phyloP scores from a whole-genome alignment of 1,140 invertebrate species.

The Drosophila parvula region DNA sequence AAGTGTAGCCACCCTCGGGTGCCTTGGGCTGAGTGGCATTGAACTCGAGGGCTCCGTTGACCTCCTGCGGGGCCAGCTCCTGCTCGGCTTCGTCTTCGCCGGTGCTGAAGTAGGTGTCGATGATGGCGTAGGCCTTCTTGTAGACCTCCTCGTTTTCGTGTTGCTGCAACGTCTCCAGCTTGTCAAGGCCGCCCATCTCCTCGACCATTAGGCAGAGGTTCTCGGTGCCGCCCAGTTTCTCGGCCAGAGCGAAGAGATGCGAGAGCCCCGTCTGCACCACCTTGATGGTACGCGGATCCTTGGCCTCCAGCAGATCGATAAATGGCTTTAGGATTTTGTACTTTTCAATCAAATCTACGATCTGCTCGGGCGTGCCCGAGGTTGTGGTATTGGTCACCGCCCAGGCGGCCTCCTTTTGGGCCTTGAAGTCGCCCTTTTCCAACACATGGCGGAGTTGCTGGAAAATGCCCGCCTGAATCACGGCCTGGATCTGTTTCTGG shows the following conservation, averaged over 20 bases:
- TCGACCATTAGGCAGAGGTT: constrained; percentile 92
- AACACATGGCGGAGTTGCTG: constrained; percentile 84
- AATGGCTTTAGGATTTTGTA: constrained; percentile 93
- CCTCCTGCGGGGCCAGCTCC: constrained; percentile 79
- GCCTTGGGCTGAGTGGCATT: constrained; percentile 72
- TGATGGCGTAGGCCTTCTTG: constrained; percentile 91
- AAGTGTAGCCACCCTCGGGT: constrained; percentile 78
- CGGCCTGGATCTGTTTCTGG: constrained; percentile 95
- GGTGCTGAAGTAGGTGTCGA: constrained; percentile 92
- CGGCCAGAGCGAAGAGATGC: constrained; percentile 89
- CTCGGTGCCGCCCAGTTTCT: constrained; percentile 90
- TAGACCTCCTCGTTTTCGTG: constrained; percentile 99
- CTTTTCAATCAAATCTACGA: constrained; percentile 91
- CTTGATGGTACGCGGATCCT: constrained; percentile 91
- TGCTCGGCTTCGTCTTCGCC: constrained; percentile 84
- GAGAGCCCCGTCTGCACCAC: constrained; percentile 95
- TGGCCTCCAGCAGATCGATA: constrained; percentile 91
- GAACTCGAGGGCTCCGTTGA: constrained; percentile 78
- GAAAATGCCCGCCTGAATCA: constrained; percentile 90
- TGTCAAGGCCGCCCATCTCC: constrained; percentile 95
- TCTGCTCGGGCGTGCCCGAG: constrained; percentile 94
- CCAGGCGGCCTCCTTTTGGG: constrained; percentile 99
- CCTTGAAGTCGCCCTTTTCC: constrained; percentile 95
- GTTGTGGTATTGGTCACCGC: constrained; percentile 98
- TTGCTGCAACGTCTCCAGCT: constrained; percentile 96